Conservation (phyloP, 1,140 invertebrate genomes). For the Oncopodura yosiiana region DNA sequence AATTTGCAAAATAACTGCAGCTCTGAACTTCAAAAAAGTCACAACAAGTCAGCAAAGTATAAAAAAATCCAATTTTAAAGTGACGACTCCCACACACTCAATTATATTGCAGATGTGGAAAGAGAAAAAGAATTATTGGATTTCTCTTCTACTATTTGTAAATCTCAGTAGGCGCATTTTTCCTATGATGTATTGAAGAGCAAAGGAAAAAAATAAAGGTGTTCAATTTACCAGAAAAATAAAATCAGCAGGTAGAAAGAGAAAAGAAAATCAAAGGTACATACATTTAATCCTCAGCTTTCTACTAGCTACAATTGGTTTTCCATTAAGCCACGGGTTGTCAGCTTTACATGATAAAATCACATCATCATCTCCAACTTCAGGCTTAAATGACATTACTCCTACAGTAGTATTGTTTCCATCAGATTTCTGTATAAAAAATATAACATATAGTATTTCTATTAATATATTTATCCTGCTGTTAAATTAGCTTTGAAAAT, state of each 20-base stretch:
- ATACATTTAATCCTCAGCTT: conserved; percentile 26
- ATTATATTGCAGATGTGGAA: conserved; percentile 10
- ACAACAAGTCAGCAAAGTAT: neutral
- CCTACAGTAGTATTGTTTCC: conserved; percentile 20
- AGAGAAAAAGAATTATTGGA: neutral
- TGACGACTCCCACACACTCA: neutral
- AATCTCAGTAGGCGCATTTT: no score
- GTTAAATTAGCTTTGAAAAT: no score
- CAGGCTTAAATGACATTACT: conserved; percentile 24
- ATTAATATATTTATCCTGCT: no score
- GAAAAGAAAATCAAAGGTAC: neutral
- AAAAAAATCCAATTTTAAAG: neutral
- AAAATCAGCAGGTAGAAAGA: no score
- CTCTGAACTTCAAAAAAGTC: neutral
- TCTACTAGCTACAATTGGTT: conserved; percentile 21
- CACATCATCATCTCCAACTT: conserved; percentile 24
- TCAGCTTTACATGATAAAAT: conserved; percentile 27
- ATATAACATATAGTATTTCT: no score
- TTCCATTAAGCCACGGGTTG: conserved; percentile 31
- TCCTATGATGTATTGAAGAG: neutral
- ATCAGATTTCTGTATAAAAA: conserved; percentile 30
- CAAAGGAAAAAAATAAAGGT: neutral
- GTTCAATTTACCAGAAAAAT: neutral
- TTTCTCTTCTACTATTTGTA: no score
- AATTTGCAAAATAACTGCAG: neutral